Percentiles rank a stretch among this genome's conserved stretches.
phyloP scores from a whole-genome alignment of 2,113 vertebrate genomes.

The Etia nguti region DNA sequence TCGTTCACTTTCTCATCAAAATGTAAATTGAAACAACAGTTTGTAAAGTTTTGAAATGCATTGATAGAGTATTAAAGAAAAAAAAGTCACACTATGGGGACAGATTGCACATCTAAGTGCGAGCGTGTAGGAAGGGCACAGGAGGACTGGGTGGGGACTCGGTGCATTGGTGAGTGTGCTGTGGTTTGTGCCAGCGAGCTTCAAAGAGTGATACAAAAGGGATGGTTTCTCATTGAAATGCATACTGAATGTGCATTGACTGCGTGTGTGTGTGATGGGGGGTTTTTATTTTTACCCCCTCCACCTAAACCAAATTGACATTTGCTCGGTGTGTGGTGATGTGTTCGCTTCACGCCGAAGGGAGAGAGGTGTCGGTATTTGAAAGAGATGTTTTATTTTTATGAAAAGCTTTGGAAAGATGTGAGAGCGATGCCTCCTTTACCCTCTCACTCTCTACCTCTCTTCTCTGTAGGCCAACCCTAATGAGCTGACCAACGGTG shows the following conservation, averaged over 20 bases:
- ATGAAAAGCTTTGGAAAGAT: not conserved
- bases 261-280: fast-evolving
- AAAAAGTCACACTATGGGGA: not conserved
- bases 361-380: not conserved
- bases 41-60: not conserved
- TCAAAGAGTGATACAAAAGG: constrained; percentile 33
- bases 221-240: constrained; percentile 11
- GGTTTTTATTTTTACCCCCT: not conserved
- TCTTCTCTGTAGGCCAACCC: constrained; percentile 80
- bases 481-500: constrained; percentile 90
- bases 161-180: constrained; percentile 8
- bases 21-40: constrained; percentile 31
- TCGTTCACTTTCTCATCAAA: constrained; percentile 23
- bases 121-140: not conserved
- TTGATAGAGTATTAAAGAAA: not conserved
- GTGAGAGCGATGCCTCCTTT: not conserved
- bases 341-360: not conserved
- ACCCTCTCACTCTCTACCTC: not conserved
- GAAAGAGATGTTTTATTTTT: not conserved
- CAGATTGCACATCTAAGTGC: not conserved
- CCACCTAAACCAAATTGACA: not conserved
- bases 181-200: constrained; percentile 30
- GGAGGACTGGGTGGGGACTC: not conserved
- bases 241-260: not conserved
- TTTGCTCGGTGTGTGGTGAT: not conserved